Evolutionary conservation across 2,113 vertebrate genomes (phyloP), one percentile per base, ranked within the genome.

Genomic region (Mystacornis crossleyi): DNA sequence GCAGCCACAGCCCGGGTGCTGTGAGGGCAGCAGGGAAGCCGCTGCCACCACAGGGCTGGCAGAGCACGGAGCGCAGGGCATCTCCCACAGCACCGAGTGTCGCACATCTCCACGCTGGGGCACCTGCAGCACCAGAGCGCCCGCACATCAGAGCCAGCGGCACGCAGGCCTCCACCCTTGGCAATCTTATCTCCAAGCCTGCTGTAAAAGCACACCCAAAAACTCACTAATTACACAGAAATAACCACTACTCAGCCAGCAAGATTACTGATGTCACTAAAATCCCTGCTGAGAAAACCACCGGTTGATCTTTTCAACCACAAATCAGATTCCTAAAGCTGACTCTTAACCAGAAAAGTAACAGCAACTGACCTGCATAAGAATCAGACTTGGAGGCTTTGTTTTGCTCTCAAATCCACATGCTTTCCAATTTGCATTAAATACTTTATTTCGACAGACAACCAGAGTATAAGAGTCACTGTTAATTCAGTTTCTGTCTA

Each of bases 331-430:
- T 93, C 75, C 69, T 90, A 53, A 92, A 94, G 60, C 88, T 95
- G 92, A 94, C 83, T 96, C 12, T 10, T 89, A 95, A 96, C 92
- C 90, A 95, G 70, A 86, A 50, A 80, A 86, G 58, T 88, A 43
- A 20, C 62, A 65, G 60, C 45, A 95, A 75, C 48, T 29, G 72
- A 93, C 67, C 87, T 88, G 74, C 3, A 0, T 29, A 66, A 83
- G 33, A 82, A 89, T 57, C 60, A 77, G 12, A 87, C 45, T 83
- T 55, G 51, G 80, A 83, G 47, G 43, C n/a, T 94, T 67, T 88
- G 54, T 66, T 90, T 77, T 81, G 42, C 55, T 90, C 86, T 85
- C 9, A 1, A 66, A 21, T 53, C 36, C 57, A 43, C 61, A 12
- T 36, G 28, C 40, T 80, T 83, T 86, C 70, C 80, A 55, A 24